These are phyloP conservation scores for Takifugu flavidus DNA, from an alignment of 2,113 vertebrate species.

Conservation along the genomic window DNA sequence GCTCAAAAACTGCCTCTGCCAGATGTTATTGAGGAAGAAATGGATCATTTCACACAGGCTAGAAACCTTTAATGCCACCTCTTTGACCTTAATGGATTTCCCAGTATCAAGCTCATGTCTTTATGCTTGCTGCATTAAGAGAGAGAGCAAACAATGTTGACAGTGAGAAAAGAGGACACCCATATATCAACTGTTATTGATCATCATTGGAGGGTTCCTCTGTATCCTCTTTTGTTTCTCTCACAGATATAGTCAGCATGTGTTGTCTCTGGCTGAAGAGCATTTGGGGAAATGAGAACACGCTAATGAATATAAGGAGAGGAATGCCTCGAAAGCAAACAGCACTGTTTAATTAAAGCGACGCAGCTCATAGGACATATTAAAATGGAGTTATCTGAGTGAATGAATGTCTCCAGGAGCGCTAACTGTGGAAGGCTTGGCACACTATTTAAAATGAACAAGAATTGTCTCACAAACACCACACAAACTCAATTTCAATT, in stretches of 20 bases:
- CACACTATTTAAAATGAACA: background rate
- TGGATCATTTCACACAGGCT: conserved; percentile 48
- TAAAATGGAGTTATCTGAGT: conserved; percentile 33
- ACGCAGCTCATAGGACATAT: conserved; percentile 25
- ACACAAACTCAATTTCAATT: background rate
- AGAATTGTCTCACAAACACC: background rate
- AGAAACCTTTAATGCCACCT: conserved; percentile 23
- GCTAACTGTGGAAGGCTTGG: conserved; percentile 10
- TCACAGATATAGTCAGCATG: conserved; percentile 23
- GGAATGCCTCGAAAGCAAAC: conserved; percentile 30
- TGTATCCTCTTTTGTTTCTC: conserved; percentile 8
- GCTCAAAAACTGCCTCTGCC: conserved; percentile 57
- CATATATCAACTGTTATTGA: conserved; percentile 21
- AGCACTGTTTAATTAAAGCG: conserved; percentile 53
- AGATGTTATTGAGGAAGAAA: conserved; percentile 51
- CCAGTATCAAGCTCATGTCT: conserved; percentile 35
- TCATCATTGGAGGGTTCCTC: background rate
- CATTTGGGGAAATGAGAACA: conserved; percentile 47
- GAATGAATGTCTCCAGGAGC: conserved; percentile 3
- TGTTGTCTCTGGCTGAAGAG: conserved; percentile 24
- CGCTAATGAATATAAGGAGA: conserved; percentile 37
- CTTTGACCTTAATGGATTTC: conserved; percentile 15
- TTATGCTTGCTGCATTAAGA: conserved; percentile 6
- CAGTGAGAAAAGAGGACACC: background rate
- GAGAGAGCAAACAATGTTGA: conserved; percentile 12